phyloP scores from a whole-genome alignment of 2,797 vertebrate genomes.

The Cirrhinus mrigala region DNA sequence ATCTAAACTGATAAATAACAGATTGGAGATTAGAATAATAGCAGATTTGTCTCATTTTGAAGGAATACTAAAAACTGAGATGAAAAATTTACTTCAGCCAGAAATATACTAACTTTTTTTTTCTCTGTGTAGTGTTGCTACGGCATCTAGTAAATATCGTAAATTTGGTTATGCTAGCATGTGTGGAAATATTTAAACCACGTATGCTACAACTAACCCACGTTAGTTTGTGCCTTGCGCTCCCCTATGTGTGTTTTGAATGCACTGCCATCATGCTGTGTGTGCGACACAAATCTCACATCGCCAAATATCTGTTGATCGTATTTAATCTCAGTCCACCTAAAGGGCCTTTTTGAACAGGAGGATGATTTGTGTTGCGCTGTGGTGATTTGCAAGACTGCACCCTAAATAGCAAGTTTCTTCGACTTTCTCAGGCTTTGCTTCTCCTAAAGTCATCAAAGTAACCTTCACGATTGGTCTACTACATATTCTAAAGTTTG shows the following conservation, averaged over 20 bases:
- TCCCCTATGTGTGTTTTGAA: neutral
- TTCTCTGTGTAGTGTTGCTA: no score
- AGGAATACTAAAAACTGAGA: no score
- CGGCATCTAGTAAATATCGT: no score
- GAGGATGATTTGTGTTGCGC: neutral
- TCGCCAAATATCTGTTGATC: neutral
- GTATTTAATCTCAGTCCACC: neutral
- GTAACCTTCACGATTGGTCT: neutral
- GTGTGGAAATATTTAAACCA: no score
- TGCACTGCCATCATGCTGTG: neutral
- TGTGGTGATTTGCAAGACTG: neutral
- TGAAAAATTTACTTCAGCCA: no score
- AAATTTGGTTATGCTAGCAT: no score
- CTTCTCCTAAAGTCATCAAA: slow-evolving; percentile 25
- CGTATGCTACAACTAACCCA: no score
- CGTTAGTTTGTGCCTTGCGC: no score
- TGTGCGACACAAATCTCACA: neutral
- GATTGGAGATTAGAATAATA: no score
- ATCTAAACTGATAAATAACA: no score
- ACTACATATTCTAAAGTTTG: slow-evolving; percentile 17
- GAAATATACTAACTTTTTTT: no score
- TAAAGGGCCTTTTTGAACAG: neutral
- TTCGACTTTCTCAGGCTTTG: neutral
- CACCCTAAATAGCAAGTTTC: neutral
- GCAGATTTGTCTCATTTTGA: no score